Percentiles rank a stretch among this genome's conserved stretches.
Conservation (phyloP, 1,140 invertebrate species). For the Periplaneta americana region DNA sequence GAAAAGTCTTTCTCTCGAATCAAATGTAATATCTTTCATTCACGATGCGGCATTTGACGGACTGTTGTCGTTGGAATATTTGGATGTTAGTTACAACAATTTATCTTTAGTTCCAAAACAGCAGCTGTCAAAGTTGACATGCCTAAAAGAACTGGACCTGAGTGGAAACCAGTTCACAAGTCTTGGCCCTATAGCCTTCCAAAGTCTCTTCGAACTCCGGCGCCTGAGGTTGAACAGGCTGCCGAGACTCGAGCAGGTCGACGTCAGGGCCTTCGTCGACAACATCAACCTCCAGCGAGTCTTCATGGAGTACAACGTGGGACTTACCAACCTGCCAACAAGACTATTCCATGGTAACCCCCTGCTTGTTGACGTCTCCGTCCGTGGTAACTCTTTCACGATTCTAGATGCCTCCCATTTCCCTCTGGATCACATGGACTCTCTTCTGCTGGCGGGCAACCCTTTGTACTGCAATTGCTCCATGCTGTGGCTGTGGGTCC, state of each 20-base stretch:
- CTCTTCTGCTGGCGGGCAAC: constrained; percentile 69
- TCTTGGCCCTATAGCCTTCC: constrained; percentile 66
- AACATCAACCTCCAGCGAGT: constrained; percentile 75
- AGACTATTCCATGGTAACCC: constrained; percentile 70
- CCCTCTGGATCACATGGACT: constrained; percentile 64
- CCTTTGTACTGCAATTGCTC: constrained; percentile 84
- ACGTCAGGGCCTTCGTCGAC: constrained; percentile 72
- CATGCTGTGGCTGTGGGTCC: constrained; percentile 76
- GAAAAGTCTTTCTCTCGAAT: constrained; percentile 54
- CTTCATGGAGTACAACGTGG: constrained; percentile 68
- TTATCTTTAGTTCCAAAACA: constrained; percentile 67
- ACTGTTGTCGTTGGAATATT: constrained; percentile 56
- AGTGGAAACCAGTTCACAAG: constrained; percentile 68
- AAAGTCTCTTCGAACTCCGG: constrained; percentile 71
- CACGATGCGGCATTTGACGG: constrained; percentile 61
- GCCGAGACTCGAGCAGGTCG: constrained; percentile 56
- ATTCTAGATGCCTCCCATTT: constrained; percentile 66
- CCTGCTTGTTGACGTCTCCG: constrained; percentile 62
- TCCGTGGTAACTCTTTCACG: constrained; percentile 62
- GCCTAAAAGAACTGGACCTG: constrained; percentile 60
- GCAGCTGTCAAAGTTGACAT: constrained; percentile 55
- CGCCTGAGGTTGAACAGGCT: constrained; percentile 63
- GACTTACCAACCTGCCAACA: constrained; percentile 58
- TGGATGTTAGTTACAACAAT: constrained; percentile 69
- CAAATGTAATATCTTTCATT: constrained; percentile 65